Evolutionary conservation across 2,888 invertebrate species (phyloP).

Genomic region (Drosophila sordidapex): DNA sequence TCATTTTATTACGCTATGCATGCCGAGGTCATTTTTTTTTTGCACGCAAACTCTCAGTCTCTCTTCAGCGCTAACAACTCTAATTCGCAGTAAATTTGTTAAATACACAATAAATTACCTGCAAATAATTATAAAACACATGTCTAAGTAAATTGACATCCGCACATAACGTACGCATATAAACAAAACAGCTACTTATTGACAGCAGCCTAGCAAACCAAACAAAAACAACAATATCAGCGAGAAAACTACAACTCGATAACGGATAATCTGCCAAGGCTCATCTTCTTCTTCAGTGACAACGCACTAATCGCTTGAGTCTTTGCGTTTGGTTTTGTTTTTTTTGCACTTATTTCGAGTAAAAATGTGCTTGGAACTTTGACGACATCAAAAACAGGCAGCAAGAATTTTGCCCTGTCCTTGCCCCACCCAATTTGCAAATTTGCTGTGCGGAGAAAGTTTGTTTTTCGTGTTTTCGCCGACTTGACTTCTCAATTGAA

Average conservation of each 20-base stretch:
- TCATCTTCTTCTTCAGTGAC: neutral
- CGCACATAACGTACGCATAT: conserved; percentile 11
- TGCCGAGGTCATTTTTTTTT: conserved; percentile 6
- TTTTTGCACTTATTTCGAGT: conserved; percentile 17
- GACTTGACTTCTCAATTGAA: conserved; percentile 22
- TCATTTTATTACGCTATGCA: neutral
- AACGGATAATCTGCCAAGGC: conserved; percentile 15
- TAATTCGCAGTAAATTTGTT: conserved; percentile 23
- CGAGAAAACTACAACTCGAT: conserved; percentile 16
- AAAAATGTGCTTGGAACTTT: conserved; percentile 34
- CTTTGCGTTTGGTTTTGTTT: conserved; percentile 4
- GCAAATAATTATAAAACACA: conserved; percentile 13
- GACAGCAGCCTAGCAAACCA: conserved; percentile 30
- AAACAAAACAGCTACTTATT: conserved; percentile 40
- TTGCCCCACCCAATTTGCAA: conserved; percentile 13
- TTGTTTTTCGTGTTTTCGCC: neutral
- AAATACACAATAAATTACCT: conserved; percentile 11
- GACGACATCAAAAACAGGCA: conserved; percentile 14
- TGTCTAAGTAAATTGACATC: conserved; percentile 6
- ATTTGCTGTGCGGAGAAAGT: conserved; percentile 35
- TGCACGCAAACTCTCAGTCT: conserved; percentile 28
- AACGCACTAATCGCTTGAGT: neutral
- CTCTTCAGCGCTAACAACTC: conserved; percentile 37
- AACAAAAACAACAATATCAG: conserved; percentile 8
- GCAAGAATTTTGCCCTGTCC: conserved; percentile 46